Evolutionary conservation across 1,140 invertebrate species (phyloP), one percentile per base, ranked within the genome.

Genomic region (Platorchestia sp.): DNA sequence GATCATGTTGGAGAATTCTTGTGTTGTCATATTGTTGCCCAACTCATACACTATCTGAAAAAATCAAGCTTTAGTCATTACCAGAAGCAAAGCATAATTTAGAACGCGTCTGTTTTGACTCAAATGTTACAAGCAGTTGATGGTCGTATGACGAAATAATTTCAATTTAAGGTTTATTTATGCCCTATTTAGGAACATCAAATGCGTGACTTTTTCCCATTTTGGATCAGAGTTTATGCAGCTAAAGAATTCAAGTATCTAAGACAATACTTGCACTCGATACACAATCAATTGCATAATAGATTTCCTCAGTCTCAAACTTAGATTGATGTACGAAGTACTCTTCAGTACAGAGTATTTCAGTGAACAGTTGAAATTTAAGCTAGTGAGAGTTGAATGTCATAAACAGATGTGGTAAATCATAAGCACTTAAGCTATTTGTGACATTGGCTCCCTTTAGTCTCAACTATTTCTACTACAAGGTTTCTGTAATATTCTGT

Each of bases 1-100:
- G 1, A 97, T 95, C 86, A 96, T 95, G 16, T 96, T 95, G 43
- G 95, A 96, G 95, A 96, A 97, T 91, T 96, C 95, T 95, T 95
- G 96, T 0, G 96, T 59, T n/a, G 95, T 96, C 45, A 95, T 95
- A 51, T 87, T 95, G 95, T 95, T 75, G 53, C 95, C 95, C 41
- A 95, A 45, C 86, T 95, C 95, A 40, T 95, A 86, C 19, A 95
- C 95, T 42, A 95, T 59, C 95, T 95, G 95, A 42, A 75, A 75
- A 10, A 36, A 75, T 19, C 14, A 3, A 3, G 59, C 27, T 75
- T 75, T 14, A 36, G 59, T 27, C 3, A 75, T 3, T 36, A 75
- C 1, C 14, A 75, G 59, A 75, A 36, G 10, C 59, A 3, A 75
- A 10, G 27, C 3, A 75, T 36, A 75, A 75, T 36, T 6, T 51